Base-by-base conservation (phyloP, 2,888 invertebrate genomes). In the Cephus pygmeus region DNA sequence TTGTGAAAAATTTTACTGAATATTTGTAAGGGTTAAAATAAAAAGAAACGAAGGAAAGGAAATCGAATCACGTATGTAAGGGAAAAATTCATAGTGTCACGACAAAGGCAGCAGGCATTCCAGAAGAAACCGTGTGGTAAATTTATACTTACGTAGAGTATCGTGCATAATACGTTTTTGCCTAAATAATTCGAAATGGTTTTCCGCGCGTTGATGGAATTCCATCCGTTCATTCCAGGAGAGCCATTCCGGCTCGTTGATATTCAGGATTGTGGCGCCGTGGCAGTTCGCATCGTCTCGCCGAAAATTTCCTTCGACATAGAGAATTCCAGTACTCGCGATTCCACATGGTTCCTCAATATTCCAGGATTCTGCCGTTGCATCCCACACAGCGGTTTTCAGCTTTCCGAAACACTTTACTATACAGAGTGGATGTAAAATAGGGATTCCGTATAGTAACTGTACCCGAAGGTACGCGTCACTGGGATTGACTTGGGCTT, bases 371-470 rank as follows among this genome's bases (percentile, higher is more conserved):
- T 15, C 23, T 9, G 23, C 56, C 56, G 56, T 56, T 56, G 23
- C 23, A 56, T 56, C 6, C 23, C 56, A 23, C 56, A 56, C 56
- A 23, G 56, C 23, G 56, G 56, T 56, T 56, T 56, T 23, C 23
- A 23, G 56, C 56, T 56, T 56, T 9, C 9, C 15, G 23, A 56
- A 56, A 56, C 56, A 56, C 23, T 56, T 56, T 56, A 23, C 56
- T 56, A 56, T 23, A 56, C 15, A 69, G 69, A 76, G 79, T 79
- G 74, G 69, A 81, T 80, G 79, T 80, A 80, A 81, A 80, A 78
- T 75, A 77, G 79, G 56, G 77, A 81, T 81, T 74, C 78, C 69
- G 77, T 78, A 77, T 78, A 56, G 69, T 69, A 69, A 69, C 75
- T 76, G 74, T 71, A 69, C 73, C 34, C 79, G 12, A 9, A 33